Base-by-base conservation (phyloP, 1,140 invertebrate species). In the Chironomus striatipennis region DNA sequence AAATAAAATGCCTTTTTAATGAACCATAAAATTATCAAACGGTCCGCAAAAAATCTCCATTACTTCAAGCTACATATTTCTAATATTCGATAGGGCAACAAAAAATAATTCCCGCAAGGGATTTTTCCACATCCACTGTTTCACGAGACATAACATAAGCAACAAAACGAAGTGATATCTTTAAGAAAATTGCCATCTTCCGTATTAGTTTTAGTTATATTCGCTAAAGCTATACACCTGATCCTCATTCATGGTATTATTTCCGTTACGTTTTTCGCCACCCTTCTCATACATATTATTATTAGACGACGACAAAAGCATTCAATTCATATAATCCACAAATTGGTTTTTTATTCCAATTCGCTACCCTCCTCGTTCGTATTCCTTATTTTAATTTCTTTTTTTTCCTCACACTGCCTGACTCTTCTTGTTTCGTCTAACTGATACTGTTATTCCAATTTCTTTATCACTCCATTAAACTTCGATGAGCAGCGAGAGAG, bases 301-400 rank as follows among this genome's bases (percentile, higher is more conserved):
- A 57, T 57, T n/a, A 10, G 43, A 47, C 47, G 12, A 57, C 47
- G 47, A 57, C 47, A 15, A 57, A 57, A n/a, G 12, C 47, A 57
- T 57, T 57, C 47, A 57, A 57, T 57, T 57, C 47, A 57, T n/a
- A 57, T 57, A 57, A 57, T 57, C 47, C 47, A 57, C 47, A 57
- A 57, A 57, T 57, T 57, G 12, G 47, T 57, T 57, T 57, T 57
- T 57, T 57, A 57, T 57, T 57, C 47, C 47, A 57, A 34, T 34
- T 34, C 24, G 24, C 47, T 57, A 57, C 47, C 47, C 47, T n/a
- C 24, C 24, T 34, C 24, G 24, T 34, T 57, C 47, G 47, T 10
- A n/a, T 12, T 57, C 47, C n/a, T 57, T 10, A 47, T 15, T 57
- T 34, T n/a, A 57, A 57, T n/a, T n/a, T n/a, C 47, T 12, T 15